Evolutionary conservation across 2,888 invertebrate genomes (phyloP), one percentile per base, ranked within the genome.

Genomic region (Petrophora chlorosata): DNA sequence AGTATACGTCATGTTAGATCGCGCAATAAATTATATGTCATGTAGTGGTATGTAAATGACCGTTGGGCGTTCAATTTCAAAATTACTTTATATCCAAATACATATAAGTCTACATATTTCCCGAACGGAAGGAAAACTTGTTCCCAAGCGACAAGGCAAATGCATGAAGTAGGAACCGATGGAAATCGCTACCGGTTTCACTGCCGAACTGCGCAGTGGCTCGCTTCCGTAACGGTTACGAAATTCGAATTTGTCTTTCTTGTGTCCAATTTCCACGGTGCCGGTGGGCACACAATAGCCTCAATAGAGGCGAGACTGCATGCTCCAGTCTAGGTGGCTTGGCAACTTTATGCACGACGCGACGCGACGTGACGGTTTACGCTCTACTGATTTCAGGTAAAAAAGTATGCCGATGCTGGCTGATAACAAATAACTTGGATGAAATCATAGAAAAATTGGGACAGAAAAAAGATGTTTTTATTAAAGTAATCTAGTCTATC

Each of bases 161-260:
- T 28, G 32, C 14, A 26, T n/a, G 22, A 40, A 34, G 25, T 29
- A 48, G 30, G 40, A 48, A 54, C 25, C 19, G 25, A 15, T 28
- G 13, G 17, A 23, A 34, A 40, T 22, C 23, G 15, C 36, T 38
- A 54, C 45, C 39, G 50, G 51, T 41, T 43, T 42, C 39, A 30
- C 34, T 17, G 28, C 22, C 23, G 29, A 35, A 38, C 33, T 35
- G 30, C 35, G 23, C 35, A 22, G 33, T 52, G 55, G 32, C 61
- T 45, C 41, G 53, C 66, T 72, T 75, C 76, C 74, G 69, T 65
- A 70, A 67, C 68, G 61, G 69, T 80, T 79, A 78, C 71, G 67
- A 75, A 72, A 79, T 65, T 59, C 62, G 56, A 69, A 73, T 72
- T 65, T 63, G 61, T 44, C 16, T 8, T 33, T 40, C 10, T 48